Evolutionary conservation across 30 jellyfish, hydroid and myxozoan genomes (phyloP).

Genomic region (Turritopsis dohrnii): DNA sequence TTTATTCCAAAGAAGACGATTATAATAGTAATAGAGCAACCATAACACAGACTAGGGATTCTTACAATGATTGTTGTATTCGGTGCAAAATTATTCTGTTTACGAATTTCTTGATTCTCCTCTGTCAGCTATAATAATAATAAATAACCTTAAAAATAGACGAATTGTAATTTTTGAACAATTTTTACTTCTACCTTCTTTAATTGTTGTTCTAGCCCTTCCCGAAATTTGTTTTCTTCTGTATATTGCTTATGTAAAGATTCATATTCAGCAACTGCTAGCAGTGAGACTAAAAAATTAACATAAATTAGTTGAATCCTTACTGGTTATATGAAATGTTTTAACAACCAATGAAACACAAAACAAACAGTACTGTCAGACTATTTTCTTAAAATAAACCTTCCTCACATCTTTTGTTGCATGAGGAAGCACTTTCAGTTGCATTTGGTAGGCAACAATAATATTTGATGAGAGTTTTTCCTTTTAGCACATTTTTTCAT

Average conservation of each 20-base stretch:
- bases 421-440: too few species aligned
- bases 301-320: not conserved
- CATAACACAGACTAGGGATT: not conserved
- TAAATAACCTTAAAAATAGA: not conserved
- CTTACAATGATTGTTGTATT: slow-evolving; percentile 32
- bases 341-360: too few species aligned
- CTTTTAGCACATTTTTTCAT: too few species aligned
- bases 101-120: slow-evolving; percentile 63
- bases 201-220: slow-evolving; percentile 29
- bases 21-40: not conserved
- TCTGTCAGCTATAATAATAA: slow-evolving; percentile 45
- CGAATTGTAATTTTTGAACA: not conserved
- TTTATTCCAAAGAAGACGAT: too few species aligned
- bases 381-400: too few species aligned
- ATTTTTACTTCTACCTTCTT: slow-evolving; percentile 38
- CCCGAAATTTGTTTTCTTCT: slow-evolving; percentile 40
- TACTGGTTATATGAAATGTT: not conserved
- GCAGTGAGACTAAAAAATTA: slow-evolving; percentile 52
- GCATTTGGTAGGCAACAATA: too few species aligned
- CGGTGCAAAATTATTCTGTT: slow-evolving; percentile 46
- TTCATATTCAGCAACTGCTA: slow-evolving; percentile 84
- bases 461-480: too few species aligned
- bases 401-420: too few species aligned
- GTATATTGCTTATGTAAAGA: slow-evolving; percentile 47
- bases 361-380: not conserved